A percentile compares a stretch with the other conserved stretches of the same genome.
Conservation (phyloP, 1,140 invertebrate genomes). For the Papilio polytes region DNA sequence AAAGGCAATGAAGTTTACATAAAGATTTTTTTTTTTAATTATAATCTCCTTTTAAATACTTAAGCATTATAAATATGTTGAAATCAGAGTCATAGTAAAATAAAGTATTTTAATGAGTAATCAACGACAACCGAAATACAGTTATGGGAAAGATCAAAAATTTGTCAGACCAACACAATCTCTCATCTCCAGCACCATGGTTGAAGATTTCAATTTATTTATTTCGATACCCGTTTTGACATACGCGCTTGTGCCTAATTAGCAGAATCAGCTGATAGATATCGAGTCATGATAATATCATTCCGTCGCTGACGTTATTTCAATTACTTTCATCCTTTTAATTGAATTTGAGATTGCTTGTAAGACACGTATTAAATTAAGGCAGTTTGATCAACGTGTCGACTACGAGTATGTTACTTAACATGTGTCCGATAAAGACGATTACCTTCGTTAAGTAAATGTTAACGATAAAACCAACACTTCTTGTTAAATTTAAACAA, state of each 20-base stretch:
- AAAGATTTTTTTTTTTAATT: not conserved
- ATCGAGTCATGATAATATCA: slow-evolving; percentile 37
- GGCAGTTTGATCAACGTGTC: slow-evolving; percentile 69
- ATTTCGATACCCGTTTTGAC: slow-evolving; percentile 11
- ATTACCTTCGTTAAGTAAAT: slow-evolving; percentile 67
- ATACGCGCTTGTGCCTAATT: slow-evolving; percentile 23
- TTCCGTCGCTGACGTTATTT: slow-evolving; percentile 45
- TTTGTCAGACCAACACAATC: not conserved
- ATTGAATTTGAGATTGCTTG: slow-evolving; percentile 67
- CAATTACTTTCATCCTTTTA: slow-evolving; percentile 68
- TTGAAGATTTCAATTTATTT: not conserved
- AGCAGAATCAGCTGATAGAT: slow-evolving; percentile 17
- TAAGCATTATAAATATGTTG: not conserved
- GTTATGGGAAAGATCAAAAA: not conserved
- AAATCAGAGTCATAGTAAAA: not conserved
- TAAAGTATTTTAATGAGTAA: not conserved
- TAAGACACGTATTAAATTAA: slow-evolving; percentile 67
- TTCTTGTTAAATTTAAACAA: slow-evolving; percentile 53
- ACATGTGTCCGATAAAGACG: slow-evolving; percentile 62
- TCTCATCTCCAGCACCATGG: not conserved
- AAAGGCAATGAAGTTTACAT: not conserved
- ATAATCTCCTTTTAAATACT: not conserved
- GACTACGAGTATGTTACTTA: slow-evolving; percentile 60
- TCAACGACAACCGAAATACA: not conserved
- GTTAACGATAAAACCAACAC: slow-evolving; percentile 55